phyloP scores from a whole-genome alignment of 2,113 vertebrate genomes.

The Megaleporinus macrocephalus region DNA sequence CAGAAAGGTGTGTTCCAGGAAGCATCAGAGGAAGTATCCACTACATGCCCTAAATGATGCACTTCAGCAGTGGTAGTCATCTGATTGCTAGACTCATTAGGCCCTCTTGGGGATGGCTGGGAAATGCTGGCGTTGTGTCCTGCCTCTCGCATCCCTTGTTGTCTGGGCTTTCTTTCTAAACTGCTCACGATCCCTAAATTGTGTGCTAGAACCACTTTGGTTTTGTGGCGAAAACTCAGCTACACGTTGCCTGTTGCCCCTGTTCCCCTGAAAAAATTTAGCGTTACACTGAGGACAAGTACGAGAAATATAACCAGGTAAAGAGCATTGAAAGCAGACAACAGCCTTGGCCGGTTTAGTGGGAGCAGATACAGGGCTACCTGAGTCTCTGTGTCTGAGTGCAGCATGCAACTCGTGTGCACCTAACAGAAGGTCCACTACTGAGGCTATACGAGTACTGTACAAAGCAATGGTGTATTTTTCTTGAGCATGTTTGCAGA shows the following conservation, averaged over 20 bases:
- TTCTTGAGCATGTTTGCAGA: not conserved
- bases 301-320: conserved; percentile 22
- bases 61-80: not conserved
- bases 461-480: conserved; percentile 28
- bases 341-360: not conserved
- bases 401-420: too few species aligned
- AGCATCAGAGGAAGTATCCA: conserved; percentile 4
- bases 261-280: not conserved
- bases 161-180: not conserved
- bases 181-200: not conserved
- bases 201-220: not conserved
- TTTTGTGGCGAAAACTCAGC: not conserved
- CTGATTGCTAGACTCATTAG: not conserved
- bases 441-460: conserved; percentile 17
- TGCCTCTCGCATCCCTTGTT: not conserved
- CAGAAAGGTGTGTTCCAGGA: not conserved
- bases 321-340: conserved; percentile 31
- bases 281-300: conserved; percentile 18
- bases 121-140: not conserved
- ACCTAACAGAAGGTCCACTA: too few species aligned
- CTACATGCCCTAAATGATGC: conserved; percentile 10
- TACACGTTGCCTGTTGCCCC: not conserved
- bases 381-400: not conserved
- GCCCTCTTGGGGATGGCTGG: not conserved
- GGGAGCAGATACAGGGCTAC: not conserved